These are phyloP conservation scores for Drosophila novamexicana DNA, from an alignment of 1,140 invertebrate genomes.

Conservation along the genomic window DNA sequence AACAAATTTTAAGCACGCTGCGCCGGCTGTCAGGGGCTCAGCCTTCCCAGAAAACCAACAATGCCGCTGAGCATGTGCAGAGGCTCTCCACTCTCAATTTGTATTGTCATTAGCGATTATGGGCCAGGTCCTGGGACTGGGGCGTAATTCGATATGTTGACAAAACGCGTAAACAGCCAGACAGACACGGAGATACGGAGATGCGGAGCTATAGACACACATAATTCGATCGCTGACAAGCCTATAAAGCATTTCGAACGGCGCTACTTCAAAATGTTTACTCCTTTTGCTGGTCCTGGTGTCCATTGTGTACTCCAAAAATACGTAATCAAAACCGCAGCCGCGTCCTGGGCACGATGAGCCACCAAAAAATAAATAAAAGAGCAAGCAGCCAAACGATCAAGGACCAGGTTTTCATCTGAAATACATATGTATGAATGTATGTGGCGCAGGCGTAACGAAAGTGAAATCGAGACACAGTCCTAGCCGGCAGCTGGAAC, in stretches of 20 bases:
- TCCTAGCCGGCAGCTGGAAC: slow-evolving; percentile 70
- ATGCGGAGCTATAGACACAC: neutral
- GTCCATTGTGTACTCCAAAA: slow-evolving; percentile 58
- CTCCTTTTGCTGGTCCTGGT: slow-evolving; percentile 59
- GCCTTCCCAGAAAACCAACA: slow-evolving; percentile 75
- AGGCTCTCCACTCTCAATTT: slow-evolving; percentile 59
- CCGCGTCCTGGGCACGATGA: slow-evolving; percentile 40
- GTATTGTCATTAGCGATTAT: slow-evolving; percentile 82
- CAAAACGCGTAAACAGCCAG: slow-evolving; percentile 61
- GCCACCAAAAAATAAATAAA: slow-evolving; percentile 57
- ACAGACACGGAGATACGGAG: neutral
- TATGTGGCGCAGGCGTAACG: slow-evolving; percentile 64
- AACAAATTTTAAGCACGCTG: slow-evolving; percentile 57
- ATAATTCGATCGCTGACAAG: slow-evolving; percentile 62
- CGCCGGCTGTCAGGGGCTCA: slow-evolving; percentile 54
- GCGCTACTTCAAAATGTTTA: slow-evolving; percentile 82
- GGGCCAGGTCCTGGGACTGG: slow-evolving; percentile 41
- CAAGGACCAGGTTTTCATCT: slow-evolving; percentile 63
- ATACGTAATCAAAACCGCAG: slow-evolving; percentile 79
- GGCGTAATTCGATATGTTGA: slow-evolving; percentile 79
- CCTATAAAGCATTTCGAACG: slow-evolving; percentile 73
- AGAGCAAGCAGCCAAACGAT: slow-evolving; percentile 20
- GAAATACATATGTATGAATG: slow-evolving; percentile 43
- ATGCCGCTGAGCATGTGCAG: slow-evolving; percentile 36
- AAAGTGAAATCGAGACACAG: slow-evolving; percentile 78